Percentiles rank a stretch among this genome's conserved stretches.
Conservation (phyloP, 2,888 invertebrate species). For the Andrena bucephala region DNA sequence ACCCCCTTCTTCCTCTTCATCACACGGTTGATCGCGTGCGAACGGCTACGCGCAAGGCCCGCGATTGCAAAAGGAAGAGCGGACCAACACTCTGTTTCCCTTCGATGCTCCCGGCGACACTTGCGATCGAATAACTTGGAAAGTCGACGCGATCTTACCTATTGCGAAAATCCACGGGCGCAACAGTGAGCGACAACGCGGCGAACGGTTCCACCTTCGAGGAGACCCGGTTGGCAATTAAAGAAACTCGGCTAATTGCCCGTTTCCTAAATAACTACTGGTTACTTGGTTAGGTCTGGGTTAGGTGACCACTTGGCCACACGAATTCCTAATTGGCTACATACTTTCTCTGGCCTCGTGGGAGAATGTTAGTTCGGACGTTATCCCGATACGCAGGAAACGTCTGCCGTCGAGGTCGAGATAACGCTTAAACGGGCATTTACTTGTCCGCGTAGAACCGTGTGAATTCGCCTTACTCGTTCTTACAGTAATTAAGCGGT, state of each 20-base stretch:
- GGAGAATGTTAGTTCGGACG: neutral
- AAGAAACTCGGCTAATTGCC: neutral
- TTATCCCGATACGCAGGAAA: conserved; percentile 35
- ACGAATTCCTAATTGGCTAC: too few relatives aligned
- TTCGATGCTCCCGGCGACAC: conserved; percentile 36
- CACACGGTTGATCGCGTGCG: conserved; percentile 58
- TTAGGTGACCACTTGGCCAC: neutral
- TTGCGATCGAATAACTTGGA: conserved; percentile 38
- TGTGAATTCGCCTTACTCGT: conserved; percentile 11
- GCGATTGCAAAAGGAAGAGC: conserved; percentile 15
- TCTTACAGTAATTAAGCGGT: neutral
- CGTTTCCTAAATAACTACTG: neutral
- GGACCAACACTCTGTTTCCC: conserved; percentile 26
- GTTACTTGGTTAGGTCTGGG: neutral
- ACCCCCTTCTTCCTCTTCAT: too few relatives aligned
- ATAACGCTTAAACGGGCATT: conserved; percentile 38
- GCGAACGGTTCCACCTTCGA: neutral
- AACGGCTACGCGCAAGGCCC: conserved; percentile 31
- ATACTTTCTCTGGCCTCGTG: too few relatives aligned
- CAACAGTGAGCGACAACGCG: neutral
- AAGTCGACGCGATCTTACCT: neutral
- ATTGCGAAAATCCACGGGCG: conserved; percentile 34
- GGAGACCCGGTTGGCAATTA: neutral
- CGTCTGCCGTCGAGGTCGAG: conserved; percentile 16
- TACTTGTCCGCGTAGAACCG: conserved; percentile 26